Base-by-base conservation (phyloP, 2,113 vertebrate species). In the Siphamia tubifer region DNA sequence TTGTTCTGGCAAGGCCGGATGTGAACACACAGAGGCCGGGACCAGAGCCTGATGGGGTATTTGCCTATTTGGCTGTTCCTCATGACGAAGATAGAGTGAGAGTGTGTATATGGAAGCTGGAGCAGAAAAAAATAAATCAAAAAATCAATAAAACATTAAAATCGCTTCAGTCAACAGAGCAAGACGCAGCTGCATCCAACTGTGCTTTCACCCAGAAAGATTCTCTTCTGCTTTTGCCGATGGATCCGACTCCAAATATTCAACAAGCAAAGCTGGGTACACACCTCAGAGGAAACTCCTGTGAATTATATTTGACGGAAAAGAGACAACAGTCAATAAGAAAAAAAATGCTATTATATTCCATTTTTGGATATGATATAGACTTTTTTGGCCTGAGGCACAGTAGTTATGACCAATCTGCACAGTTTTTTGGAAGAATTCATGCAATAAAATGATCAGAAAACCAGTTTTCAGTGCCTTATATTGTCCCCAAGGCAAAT, bases 81-180 rank as follows among this genome's bases (percentile, higher is more conserved):
- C 42, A 23, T 82, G 82, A 88, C 74, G 58, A 74, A 89, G 78
- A 77, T 60, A 72, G 73, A 84, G 84, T 73, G 76, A 70, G 78
- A 77, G 66, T 76, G 79, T 88, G 68, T 85, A 66, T 78, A 72
- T 65, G 70, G 75, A 71, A 75, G 77, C 81, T 72, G 74, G 57
- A 71, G 81, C 76, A 81, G 80, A 74, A 83, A 77, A 88, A 82
- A 79, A 86, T 68, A 70, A 86, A 84, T 77, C 53, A 86, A 80
- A 87, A 87, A 87, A 90, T 91, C 85, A 89, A 90, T 90, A 90
- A 86, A 87, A 90, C 90, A 87, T 90, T 85, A 90, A 86, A 89
- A 85, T 85, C 77, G 21, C 79, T 85, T 87, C 84, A 82, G 85
- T 88, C 86, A 90, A 86, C 85, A 82, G 81, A 84, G 83, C 85